Evolutionary conservation across 2,888 invertebrate genomes (phyloP), one percentile per base, ranked within the genome.

Genomic region (Bombylius discolor): DNA sequence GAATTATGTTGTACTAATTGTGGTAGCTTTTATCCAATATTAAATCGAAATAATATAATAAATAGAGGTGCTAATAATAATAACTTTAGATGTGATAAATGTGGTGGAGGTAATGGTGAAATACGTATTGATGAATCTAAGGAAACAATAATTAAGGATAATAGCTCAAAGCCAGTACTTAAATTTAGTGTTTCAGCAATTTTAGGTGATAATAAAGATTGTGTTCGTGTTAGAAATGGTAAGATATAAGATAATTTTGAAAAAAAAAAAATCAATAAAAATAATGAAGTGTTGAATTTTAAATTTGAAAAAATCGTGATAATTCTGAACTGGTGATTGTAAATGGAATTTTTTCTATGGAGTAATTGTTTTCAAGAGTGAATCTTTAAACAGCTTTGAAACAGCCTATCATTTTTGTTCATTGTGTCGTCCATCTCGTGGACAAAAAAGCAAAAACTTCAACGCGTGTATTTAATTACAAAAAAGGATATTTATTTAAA

Each of bases 171-270:
- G 67, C 91, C 91, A 31, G 81, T 89, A 68, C 78, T 92, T 65
- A 92, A 92, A 75, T 93, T 93, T 75, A 92, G 92, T 81, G 92
- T 93, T 61, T 91, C 87, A 78, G 92, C 92, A 49, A 93, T 93
- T 64, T 77, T 93, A 65, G 90, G 90, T 53, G 74, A 74, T 62
- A 74, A 73, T 44, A 70, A 74, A 12, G 74, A 74, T 60, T 72
- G 73, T 62, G 73, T 74, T 56, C 67, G 73, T 62, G 75, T 74
- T 56, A 65, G 74, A 62, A 75, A 74, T 67, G 74, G 74, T 74
- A 68, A 74, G 60, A 53, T 23, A 23, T 23, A 23, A 23, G 23
- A 23, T 23, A 2, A 23, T 23, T 23, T 23, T 23, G 23, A 23
- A 23, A 23, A 23, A 23, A 23, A 2, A 23, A 23, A 23, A 23